Conservation (phyloP, 1,140 invertebrate species). For the Drosophila ogumai region DNA sequence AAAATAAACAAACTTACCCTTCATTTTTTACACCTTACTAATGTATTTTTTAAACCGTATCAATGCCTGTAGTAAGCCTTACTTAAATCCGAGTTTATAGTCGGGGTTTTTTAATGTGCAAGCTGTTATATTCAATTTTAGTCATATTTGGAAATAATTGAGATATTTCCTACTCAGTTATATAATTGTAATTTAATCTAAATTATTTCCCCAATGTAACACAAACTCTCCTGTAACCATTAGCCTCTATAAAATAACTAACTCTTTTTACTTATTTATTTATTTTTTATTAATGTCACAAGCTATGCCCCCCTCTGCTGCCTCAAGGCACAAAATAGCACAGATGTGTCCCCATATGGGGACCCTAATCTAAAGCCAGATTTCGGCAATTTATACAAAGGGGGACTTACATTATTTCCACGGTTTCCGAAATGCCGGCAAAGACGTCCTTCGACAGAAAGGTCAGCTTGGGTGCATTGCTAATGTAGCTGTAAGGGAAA, state of each 20-base stretch:
- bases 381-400: conserved; percentile 3
- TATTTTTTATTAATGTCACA: conserved; percentile 11
- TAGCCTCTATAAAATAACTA: neutral
- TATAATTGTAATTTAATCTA: neutral
- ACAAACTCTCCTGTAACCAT: neutral
- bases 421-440: conserved; percentile 85
- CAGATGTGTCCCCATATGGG: conserved; percentile 16
- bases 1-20: no score
- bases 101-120: no score
- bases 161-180: no score
- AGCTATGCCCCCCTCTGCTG: neutral
- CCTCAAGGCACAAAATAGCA: neutral
- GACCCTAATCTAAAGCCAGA: neutral
- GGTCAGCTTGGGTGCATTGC: conserved; percentile 85
- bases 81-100: no score
- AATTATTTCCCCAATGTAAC: neutral
- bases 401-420: conserved; percentile 85
- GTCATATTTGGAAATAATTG: no score
- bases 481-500: conserved; percentile 85
- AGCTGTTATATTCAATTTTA: no score
- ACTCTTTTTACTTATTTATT: neutral
- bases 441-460: conserved; percentile 85
- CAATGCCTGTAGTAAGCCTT: no score
- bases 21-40: no score
- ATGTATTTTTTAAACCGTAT: no score